Evolutionary conservation across 2,888 invertebrate species (phyloP).

Genomic region (Dryadula phaetusa): DNA sequence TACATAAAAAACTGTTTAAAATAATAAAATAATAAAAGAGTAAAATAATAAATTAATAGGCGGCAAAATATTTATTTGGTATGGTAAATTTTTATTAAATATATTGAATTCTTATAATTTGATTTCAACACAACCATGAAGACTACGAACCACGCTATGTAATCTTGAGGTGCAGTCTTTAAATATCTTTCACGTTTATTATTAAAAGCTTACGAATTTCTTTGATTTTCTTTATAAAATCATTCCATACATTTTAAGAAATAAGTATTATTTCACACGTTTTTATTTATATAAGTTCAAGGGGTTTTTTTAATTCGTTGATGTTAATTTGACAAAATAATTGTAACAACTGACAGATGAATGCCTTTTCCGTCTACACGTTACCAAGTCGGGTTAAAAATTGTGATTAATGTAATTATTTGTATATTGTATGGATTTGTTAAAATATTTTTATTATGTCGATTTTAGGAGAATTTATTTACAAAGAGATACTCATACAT

Average conservation of each 20-base stretch:
- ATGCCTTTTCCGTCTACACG: neutral
- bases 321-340: conserved; percentile 4
- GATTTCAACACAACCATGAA: conserved; percentile 12
- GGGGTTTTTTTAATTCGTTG: neutral
- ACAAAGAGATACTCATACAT: too few relatives aligned
- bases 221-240: too few relatives aligned
- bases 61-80: too few relatives aligned
- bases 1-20: too few relatives aligned
- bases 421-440: too few relatives aligned
- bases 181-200: conserved; percentile 42
- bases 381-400: neutral
- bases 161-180: conserved; percentile 32
- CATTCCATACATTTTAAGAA: too few relatives aligned
- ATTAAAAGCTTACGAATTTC: neutral
- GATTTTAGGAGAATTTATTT: neutral
- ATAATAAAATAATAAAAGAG: too few relatives aligned
- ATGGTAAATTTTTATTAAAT: too few relatives aligned
- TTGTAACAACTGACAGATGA: neutral
- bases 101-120: conserved; percentile 30
- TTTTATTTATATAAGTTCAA: neutral
- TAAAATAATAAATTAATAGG: too few relatives aligned
- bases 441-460: too few relatives aligned
- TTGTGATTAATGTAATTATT: too few relatives aligned
- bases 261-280: neutral
- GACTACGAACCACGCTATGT: conserved; percentile 16